Conservation (phyloP, 2,113 vertebrate species). For the Leptodactylus fuscus region DNA sequence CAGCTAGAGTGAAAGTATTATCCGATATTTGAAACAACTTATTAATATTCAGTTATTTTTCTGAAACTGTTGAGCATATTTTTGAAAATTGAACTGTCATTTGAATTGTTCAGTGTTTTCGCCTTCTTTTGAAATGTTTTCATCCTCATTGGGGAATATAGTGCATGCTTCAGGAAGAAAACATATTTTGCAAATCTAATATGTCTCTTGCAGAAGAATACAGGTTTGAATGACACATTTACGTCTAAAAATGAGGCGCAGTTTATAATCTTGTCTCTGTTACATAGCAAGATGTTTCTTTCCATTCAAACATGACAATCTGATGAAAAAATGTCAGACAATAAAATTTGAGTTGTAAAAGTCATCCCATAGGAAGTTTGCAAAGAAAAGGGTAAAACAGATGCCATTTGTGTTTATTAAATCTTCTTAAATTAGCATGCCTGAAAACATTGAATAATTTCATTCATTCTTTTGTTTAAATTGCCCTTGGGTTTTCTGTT, state of each 20-base stretch:
- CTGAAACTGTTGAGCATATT: constrained; percentile 6
- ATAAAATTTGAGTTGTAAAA: constrained; percentile 33
- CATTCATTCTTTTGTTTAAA: constrained; percentile 30
- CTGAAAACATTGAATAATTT: constrained; percentile 32
- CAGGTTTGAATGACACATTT: constrained; percentile 54
- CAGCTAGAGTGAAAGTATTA: neutral
- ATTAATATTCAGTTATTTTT: neutral
- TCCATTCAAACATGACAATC: constrained; percentile 43
- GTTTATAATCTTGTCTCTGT: constrained; percentile 49
- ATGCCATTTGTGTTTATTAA: constrained; percentile 41
- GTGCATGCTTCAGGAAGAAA: constrained; percentile 31
- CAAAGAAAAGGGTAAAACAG: constrained; percentile 29
- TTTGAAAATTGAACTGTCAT: constrained; percentile 44
- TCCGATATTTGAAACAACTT: neutral
- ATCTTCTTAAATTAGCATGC: constrained; percentile 35
- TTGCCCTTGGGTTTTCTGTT: constrained; percentile 35
- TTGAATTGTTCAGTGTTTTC: constrained; percentile 17
- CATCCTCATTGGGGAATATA: constrained; percentile 35
- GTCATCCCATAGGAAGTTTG: constrained; percentile 20
- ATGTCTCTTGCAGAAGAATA: constrained; percentile 31
- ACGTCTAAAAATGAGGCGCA: constrained; percentile 24
- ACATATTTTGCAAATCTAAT: constrained; percentile 46
- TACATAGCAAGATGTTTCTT: constrained; percentile 37
- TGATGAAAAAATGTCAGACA: constrained; percentile 46
- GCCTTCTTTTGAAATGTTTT: constrained; percentile 30